Percentiles rank a stretch among this genome's conserved stretches.
These are phyloP conservation scores for Drosophila elegans DNA, from an alignment of 1,140 invertebrate species.

Conservation along the genomic window DNA sequence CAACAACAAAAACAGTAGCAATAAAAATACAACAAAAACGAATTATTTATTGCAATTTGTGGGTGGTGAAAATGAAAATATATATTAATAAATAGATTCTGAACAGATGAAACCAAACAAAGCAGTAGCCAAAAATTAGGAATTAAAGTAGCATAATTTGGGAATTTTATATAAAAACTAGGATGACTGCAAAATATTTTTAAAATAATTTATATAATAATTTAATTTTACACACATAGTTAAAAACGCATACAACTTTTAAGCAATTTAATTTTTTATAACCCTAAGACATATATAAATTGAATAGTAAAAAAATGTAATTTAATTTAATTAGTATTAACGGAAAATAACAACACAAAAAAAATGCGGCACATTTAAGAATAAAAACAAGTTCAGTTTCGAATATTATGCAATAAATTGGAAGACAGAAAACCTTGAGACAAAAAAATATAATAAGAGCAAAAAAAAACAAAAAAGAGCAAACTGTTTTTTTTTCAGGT, in stretches of 20 bases:
- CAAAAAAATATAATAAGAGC: slow-evolving; percentile 4
- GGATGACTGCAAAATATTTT: too few species aligned
- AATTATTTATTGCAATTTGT: not conserved
- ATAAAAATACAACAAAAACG: not conserved
- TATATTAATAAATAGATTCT: not conserved
- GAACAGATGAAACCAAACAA: not conserved
- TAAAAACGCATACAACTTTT: too few species aligned
- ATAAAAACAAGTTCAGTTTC: slow-evolving; percentile 12
- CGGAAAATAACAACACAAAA: not conserved
- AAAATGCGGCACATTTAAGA: not conserved
- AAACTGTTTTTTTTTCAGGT: slow-evolving; percentile 1
- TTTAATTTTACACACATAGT: too few species aligned
- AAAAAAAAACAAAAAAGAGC: not conserved
- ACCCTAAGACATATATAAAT: too few species aligned
- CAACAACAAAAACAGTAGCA: slow-evolving; percentile 12
- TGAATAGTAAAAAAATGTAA: too few species aligned
- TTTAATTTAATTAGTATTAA: too few species aligned
- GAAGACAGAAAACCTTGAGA: slow-evolving; percentile 21
- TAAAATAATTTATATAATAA: too few species aligned
- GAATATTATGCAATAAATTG: slow-evolving; percentile 29
- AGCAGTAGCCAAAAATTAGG: too few species aligned
- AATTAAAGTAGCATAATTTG: too few species aligned
- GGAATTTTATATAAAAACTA: too few species aligned
- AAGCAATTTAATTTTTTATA: too few species aligned
- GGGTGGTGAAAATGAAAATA: slow-evolving; percentile 6